A percentile compares a stretch with the other conserved stretches of the same genome.
Evolutionary conservation across 2,797 vertebrate species (phyloP).

Genomic region (Alosa sapidissima): DNA sequence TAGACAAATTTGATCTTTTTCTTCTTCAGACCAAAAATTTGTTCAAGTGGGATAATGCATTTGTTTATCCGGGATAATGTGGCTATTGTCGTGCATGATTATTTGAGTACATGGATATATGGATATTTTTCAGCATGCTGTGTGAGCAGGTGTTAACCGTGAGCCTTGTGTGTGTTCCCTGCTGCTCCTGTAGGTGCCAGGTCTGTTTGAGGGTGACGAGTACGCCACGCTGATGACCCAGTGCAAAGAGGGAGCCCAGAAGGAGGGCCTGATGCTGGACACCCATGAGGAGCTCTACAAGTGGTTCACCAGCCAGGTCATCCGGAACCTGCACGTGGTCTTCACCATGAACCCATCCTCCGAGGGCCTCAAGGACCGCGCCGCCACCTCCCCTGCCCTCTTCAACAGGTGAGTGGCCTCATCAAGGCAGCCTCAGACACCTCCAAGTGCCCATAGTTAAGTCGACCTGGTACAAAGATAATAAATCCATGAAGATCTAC

Average conservation of each 20-base stretch:
- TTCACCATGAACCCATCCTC: slow-evolving; percentile 99
- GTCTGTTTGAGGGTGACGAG: slow-evolving; percentile 97
- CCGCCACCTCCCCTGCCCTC: slow-evolving; percentile 95
- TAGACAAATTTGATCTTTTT: no score
- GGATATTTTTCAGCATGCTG: background rate
- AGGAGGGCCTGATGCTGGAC: slow-evolving; percentile 98
- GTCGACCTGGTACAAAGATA: background rate
- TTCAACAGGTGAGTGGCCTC: slow-evolving; percentile 86
- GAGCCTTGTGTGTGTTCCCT: background rate
- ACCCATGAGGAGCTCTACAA: slow-evolving; percentile 98
- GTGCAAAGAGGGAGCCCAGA: slow-evolving; percentile 98
- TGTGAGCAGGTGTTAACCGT: background rate
- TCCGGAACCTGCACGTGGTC: slow-evolving; percentile 97
- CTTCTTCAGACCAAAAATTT: no score
- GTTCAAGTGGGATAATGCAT: no score
- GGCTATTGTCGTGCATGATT: no score
- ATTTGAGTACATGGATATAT: no score
- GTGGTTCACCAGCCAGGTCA: slow-evolving; percentile 99
- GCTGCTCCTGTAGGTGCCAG: slow-evolving; percentile 82
- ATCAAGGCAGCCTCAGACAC: no score
- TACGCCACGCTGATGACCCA: slow-evolving; percentile 98
- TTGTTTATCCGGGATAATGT: no score
- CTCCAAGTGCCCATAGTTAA: no score
- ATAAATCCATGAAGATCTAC: background rate
- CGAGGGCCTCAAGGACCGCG: slow-evolving; percentile 96